phyloP scores from a whole-genome alignment of 2,888 invertebrate genomes.

The Prosopocoilus inquinatus region DNA sequence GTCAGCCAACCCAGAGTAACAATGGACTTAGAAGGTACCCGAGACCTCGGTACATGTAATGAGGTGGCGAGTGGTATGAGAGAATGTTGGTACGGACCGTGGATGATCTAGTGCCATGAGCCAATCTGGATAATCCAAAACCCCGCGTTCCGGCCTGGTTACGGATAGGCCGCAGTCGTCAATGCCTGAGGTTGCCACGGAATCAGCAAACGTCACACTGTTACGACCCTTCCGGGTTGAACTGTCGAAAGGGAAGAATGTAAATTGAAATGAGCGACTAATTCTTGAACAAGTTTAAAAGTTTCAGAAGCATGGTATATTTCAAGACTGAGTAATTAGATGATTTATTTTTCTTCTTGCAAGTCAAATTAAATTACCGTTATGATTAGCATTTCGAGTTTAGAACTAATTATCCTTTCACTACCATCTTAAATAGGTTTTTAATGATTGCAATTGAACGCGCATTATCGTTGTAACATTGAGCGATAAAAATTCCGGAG shows the following conservation, averaged over 20 bases:
- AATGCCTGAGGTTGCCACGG: constrained; percentile 44
- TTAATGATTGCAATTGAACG: too few species aligned
- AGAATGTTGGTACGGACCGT: constrained; percentile 44
- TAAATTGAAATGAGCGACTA: neutral
- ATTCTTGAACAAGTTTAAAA: too few species aligned
- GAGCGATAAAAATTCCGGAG: too few species aligned
- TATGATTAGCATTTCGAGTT: too few species aligned
- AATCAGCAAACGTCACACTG: constrained; percentile 50
- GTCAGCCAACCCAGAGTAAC: constrained; percentile 16
- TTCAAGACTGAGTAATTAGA: too few species aligned
- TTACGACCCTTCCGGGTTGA: constrained; percentile 41
- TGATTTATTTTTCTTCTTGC: too few species aligned
- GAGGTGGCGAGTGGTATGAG: constrained; percentile 34
- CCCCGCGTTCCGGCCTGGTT: constrained; percentile 56
- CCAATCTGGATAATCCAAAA: constrained; percentile 61
- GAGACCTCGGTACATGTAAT: constrained; percentile 6
- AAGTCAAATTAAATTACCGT: neutral
- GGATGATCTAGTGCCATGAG: constrained; percentile 46
- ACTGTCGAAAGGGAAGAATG: constrained; percentile 26
- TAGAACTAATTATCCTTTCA: too few species aligned
- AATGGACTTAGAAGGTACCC: constrained; percentile 7
- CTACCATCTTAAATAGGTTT: too few species aligned
- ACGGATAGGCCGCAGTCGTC: constrained; percentile 56
- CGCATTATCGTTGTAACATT: too few species aligned
- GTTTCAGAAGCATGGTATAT: too few species aligned